phyloP scores from a whole-genome alignment of 2,888 invertebrate species.

The Ophion ventricosus region DNA sequence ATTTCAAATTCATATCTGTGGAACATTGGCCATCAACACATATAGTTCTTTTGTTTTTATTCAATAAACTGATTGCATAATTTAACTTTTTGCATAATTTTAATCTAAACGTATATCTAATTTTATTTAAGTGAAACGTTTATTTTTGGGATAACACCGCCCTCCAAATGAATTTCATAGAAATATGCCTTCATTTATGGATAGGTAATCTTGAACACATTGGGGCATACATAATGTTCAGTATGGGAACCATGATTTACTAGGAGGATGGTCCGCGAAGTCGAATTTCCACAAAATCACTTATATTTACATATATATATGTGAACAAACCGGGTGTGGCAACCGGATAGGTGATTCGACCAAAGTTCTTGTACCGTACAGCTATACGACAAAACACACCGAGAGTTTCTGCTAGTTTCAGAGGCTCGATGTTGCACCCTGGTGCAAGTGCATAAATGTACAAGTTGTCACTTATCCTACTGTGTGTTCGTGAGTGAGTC shows the following conservation, averaged over 20 bases:
- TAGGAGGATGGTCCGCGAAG: not conserved
- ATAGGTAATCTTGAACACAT: not conserved
- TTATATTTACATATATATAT: constrained; percentile 3
- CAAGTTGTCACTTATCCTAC: constrained; percentile 53
- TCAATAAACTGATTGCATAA: not conserved
- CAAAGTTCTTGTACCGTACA: constrained; percentile 79
- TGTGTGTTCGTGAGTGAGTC: constrained; percentile 3
- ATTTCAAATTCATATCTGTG: not conserved
- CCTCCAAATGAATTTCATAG: not conserved
- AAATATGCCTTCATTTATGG: not conserved
- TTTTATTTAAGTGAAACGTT: no score
- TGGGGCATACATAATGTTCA: not conserved
- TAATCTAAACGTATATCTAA: no score
- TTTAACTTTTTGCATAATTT: no score
- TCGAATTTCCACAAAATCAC: constrained; percentile 56
- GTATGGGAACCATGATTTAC: not conserved
- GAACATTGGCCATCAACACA: not conserved
- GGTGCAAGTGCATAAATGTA: constrained; percentile 35
- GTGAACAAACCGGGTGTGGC: constrained; percentile 42
- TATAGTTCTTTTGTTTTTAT: not conserved
- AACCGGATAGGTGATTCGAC: constrained; percentile 75
- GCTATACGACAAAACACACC: constrained; percentile 30
- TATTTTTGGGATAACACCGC: not conserved
- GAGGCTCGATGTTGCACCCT: constrained; percentile 33
- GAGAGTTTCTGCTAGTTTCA: constrained; percentile 21